Conservation (phyloP, 2,113 vertebrate genomes). For the Colistium nudipinnis region DNA sequence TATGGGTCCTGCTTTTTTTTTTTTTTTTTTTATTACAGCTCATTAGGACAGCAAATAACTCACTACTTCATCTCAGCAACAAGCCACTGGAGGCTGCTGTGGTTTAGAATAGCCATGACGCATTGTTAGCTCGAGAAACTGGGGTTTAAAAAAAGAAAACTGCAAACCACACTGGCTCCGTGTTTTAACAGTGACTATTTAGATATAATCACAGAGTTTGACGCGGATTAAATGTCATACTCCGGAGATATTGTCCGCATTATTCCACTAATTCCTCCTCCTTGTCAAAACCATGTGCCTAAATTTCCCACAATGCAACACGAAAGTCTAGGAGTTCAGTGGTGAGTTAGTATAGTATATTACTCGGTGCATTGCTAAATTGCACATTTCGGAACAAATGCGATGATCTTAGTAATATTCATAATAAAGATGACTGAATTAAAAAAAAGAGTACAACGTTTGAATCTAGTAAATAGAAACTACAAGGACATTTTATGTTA, state of each 20-base stretch:
- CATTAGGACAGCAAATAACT: constrained; percentile 86
- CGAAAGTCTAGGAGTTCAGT: no score
- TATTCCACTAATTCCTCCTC: neutral
- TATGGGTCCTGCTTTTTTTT: constrained; percentile 82
- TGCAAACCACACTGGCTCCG: constrained; percentile 11
- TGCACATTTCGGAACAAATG: no score
- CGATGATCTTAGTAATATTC: no score
- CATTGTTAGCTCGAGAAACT: constrained; percentile 7
- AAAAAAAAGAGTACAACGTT: no score
- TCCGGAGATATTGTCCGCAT: neutral
- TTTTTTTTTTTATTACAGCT: constrained; percentile 82
- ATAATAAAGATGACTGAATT: no score
- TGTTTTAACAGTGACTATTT: constrained; percentile 26
- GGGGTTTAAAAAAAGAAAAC: constrained; percentile 24
- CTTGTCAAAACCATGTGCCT: neutral
- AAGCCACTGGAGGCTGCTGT: constrained; percentile 46
- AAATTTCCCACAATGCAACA: constrained; percentile 8
- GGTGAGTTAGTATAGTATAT: no score
- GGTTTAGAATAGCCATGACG: constrained; percentile 48
- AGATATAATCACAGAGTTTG: constrained; percentile 8
- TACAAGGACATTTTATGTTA: no score
- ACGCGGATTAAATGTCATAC: neutral
- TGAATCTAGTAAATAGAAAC: no score
- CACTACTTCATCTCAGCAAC: constrained; percentile 78
- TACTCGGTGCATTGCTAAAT: no score